Evolutionary conservation across 2,113 vertebrate species (phyloP), one percentile per base, ranked within the genome.

Genomic region (Ptyas mucosa): DNA sequence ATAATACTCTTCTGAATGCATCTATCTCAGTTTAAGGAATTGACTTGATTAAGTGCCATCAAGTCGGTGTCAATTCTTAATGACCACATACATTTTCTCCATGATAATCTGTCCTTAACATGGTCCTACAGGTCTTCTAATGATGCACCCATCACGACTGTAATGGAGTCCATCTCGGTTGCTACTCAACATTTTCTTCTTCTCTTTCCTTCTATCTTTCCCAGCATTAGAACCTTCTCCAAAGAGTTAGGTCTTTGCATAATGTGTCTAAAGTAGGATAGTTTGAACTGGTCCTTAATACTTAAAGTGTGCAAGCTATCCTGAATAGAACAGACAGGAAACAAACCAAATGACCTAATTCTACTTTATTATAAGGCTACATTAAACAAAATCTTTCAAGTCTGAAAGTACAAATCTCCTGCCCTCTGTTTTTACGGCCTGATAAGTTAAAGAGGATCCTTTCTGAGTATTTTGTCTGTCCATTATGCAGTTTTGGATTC

Each of bases 11-110:
- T 93, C 91, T 0, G 20, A 92, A 93, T 94, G 94, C 93, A 87
- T 91, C 2, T 69, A 89, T 43, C 95, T 95, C 93, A 95, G 93
- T 81, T 81, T 95, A 26, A n/a, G 24, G 29, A 57, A 39, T 81
- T 43, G 34, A 21, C 34, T 39, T 81, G 34, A 81, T 81, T 81
- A 81, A 39, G 34, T 81, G 75, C 75, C 34, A 81, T 81, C 75
- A 81, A 43, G 34, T 81, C 2, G 1, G 75, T 81, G 75, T 43
- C 34, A 43, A 39, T 39, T 81, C 75, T 81, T 81, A 81, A 34
- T 81, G 34, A 43, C 18, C 75, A 81, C 75, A 43, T 81, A 81
- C 0, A 9, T 20, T 81, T 81, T 81, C 75, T 81, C 18, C 34
- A 43, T 43, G 34, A 81, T 34, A 81, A 21, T 81, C 34, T 81